Conservation (phyloP, 30 jellyfish, hydroid and myxozoan species). For the Clytia hemisphaerica region DNA sequence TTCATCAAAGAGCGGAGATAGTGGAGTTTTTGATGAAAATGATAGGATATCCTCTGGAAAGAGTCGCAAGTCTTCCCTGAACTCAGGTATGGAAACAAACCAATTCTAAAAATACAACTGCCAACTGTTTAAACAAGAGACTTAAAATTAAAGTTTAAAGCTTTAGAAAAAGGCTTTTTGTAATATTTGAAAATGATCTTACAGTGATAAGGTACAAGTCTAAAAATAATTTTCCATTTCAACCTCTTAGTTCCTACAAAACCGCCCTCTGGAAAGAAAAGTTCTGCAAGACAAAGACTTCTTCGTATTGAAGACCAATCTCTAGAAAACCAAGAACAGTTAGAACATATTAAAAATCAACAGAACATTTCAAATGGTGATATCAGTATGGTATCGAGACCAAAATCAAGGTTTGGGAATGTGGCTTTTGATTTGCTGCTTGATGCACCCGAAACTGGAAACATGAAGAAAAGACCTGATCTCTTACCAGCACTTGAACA, state of each 20-base stretch:
- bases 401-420: slow-evolving; percentile 8
- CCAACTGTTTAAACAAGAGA: too few relatives aligned
- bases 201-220: too few relatives aligned
- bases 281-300: slow-evolving; percentile 10
- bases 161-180: too few relatives aligned
- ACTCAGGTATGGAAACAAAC: not conserved
- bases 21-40: slow-evolving; percentile 15
- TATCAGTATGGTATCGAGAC: slow-evolving; percentile 6
- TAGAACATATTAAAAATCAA: not conserved
- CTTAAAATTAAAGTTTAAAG: too few relatives aligned
- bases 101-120: too few relatives aligned
- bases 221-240: too few relatives aligned
- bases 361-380: not conserved
- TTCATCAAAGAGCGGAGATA: slow-evolving; percentile 7
- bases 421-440: slow-evolving; percentile 16
- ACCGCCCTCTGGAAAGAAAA: not conserved
- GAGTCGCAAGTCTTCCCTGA: not conserved
- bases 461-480: slow-evolving; percentile 12
- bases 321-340: too few relatives aligned
- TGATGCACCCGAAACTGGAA: slow-evolving; percentile 23
- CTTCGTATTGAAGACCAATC: not conserved
- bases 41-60: not conserved
- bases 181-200: too few relatives aligned
- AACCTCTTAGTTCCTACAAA: not conserved
- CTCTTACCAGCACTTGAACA: not conserved